These are phyloP conservation scores for Ibidorhyncha struthersii DNA, from an alignment of 2,113 vertebrate species.

Conservation along the genomic window DNA sequence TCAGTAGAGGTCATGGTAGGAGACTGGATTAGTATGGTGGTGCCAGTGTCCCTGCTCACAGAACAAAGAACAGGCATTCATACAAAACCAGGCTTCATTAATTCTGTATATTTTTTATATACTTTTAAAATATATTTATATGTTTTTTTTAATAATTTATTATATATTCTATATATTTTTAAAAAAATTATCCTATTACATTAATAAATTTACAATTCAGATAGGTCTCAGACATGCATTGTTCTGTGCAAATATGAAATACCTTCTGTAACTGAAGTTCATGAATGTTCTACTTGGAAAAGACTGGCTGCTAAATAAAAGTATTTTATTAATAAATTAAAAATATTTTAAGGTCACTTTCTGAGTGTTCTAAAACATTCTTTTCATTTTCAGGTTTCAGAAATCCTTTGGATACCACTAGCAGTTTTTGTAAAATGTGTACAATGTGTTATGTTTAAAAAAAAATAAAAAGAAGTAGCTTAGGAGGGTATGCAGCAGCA, in stretches of 20 bases:
- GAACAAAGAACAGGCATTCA: neutral
- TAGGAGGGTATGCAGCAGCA: neutral
- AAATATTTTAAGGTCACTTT: constrained; percentile 5
- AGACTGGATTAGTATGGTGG: neutral
- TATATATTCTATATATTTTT: neutral
- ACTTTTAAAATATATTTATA: too few species aligned
- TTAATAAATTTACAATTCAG: neutral
- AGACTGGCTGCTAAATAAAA: neutral
- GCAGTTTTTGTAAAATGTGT: neutral
- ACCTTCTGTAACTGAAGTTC: neutral
- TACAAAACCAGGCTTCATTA: neutral
- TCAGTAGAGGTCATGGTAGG: neutral
- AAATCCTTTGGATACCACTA: neutral
- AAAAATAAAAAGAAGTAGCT: neutral
- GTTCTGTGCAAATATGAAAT: neutral
- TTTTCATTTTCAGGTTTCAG: neutral
- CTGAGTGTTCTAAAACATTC: neutral
- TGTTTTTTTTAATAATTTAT: too few species aligned
- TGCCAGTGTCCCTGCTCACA: neutral
- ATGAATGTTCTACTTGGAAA: neutral
- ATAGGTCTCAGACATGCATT: neutral
- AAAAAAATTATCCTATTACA: neutral
- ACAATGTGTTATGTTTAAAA: neutral
- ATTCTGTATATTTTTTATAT: neutral
- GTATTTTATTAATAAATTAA: neutral